Conservation (phyloP, 2,888 invertebrate species). For the Heliconius ethilla region DNA sequence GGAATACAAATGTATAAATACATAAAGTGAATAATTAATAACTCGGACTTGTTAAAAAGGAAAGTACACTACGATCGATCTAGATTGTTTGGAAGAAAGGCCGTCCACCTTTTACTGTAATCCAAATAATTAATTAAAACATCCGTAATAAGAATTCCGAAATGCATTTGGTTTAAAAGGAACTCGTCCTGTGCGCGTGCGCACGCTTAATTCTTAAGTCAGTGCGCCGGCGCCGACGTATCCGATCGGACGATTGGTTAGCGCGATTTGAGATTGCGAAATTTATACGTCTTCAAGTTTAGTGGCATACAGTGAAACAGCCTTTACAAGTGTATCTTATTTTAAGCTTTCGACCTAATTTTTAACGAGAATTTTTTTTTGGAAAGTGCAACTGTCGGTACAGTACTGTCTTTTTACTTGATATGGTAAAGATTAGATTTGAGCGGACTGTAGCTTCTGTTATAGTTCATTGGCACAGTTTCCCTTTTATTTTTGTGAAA, state of each 20-base stretch:
- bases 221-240: slow-evolving; percentile 72
- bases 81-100: slow-evolving; percentile 54
- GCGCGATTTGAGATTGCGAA: slow-evolving; percentile 58
- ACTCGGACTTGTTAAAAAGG: neutral
- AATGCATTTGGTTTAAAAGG: slow-evolving; percentile 72
- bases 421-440: slow-evolving; percentile 28
- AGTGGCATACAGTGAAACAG: slow-evolving; percentile 42
- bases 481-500: slow-evolving; percentile 6
- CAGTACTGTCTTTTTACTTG: slow-evolving; percentile 20
- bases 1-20: neutral
- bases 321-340: slow-evolving; percentile 51
- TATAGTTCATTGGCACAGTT: slow-evolving; percentile 23
- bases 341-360: slow-evolving; percentile 21
- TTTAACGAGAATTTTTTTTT: slow-evolving; percentile 27
- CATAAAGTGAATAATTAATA: neutral
- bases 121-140: slow-evolving; percentile 60
- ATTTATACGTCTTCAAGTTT: slow-evolving; percentile 38
- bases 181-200: slow-evolving; percentile 54
- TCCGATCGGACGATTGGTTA: slow-evolving; percentile 70
- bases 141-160: slow-evolving; percentile 65
- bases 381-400: slow-evolving; percentile 32
- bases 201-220: slow-evolving; percentile 40
- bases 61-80: slow-evolving; percentile 5
- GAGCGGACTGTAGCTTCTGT: slow-evolving; percentile 21
- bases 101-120: slow-evolving; percentile 62